Base-by-base conservation (phyloP, 2,888 invertebrate species). In the Hedychridium roseum region DNA sequence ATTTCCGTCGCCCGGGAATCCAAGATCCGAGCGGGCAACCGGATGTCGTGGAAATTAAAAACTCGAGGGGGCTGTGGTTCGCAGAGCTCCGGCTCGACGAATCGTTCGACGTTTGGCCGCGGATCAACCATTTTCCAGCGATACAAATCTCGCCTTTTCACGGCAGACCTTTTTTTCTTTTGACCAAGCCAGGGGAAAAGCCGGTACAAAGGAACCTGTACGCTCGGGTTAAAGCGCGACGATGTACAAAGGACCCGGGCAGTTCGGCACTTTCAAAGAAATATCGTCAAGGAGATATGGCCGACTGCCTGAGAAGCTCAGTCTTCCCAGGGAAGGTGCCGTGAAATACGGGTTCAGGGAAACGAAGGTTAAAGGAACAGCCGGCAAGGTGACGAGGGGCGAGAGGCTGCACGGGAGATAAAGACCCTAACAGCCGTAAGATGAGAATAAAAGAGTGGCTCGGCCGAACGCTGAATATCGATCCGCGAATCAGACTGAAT, bases 381-480 rank as follows among this genome's bases (percentile, higher is more conserved):
- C 5, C n/a, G 28, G n/a, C 28, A 11, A 28, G 11, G 6, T 11
- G 28, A 28, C 3, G 28, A 28, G 28, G 23, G 37, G 37, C 31
- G 40, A 20, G 40, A 34, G 43, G 12, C 17, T 20, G 41, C 36
- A 41, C 18, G 39, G 9, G 12, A 20, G 35, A 18, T 40, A 47
- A 47, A 32, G 55, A 41, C 36, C 46, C 32, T 53, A 55, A 41
- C 27, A 21, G 44, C 32, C 39, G 45, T 46, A 43, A 48, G 44
- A 47, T 44, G 56, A 52, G 60, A 63, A 66, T 62, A 60, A 62
- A 65, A 66, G 61, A 53, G 54, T 54, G 56, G 54, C 46, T n/a
- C n/a, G n/a, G n/a, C n/a, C 60, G 53, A 51, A 49, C 46, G 45
- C 32, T 43, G 57, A 57, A 63, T 70, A 71, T 71, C 67, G 71